A percentile compares a stretch with the other conserved stretches of the same genome.
Evolutionary conservation across 2,113 vertebrate genomes (phyloP).

Genomic region (Ammospiza nelsoni): DNA sequence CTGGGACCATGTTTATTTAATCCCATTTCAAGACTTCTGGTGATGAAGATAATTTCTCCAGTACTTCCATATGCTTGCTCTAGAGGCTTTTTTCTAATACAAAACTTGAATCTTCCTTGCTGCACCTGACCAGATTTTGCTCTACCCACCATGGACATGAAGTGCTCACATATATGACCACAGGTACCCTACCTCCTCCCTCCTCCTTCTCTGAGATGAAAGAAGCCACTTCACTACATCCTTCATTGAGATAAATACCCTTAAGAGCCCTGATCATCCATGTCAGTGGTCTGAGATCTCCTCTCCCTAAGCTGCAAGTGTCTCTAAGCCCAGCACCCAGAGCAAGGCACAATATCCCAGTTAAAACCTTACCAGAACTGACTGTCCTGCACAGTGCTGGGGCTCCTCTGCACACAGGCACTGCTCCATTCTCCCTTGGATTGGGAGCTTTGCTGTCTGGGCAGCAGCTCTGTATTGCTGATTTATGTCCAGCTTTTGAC

Average conservation of each 20-base stretch:
- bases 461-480: background rate
- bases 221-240: background rate
- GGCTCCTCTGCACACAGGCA: accelerated
- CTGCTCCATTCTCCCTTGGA: accelerated
- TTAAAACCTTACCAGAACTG: background rate
- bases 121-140: background rate
- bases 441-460: background rate
- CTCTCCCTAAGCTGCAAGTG: background rate
- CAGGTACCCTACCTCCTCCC: background rate
- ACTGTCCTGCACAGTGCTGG: accelerated
- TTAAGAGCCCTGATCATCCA: background rate
- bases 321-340: background rate
- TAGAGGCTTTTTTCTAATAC: background rate
- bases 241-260: background rate
- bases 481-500: background rate
- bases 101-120: background rate
- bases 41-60: background rate
- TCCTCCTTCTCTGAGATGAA: background rate
- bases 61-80: background rate
- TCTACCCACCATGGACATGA: accelerated
- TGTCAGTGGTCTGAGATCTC: background rate
- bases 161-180: background rate
- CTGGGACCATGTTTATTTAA: background rate
- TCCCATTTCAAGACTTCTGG: background rate
- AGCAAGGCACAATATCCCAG: background rate